These are phyloP conservation scores for Athene noctua DNA, from an alignment of 2,113 vertebrate genomes.

Conservation along the genomic window DNA sequence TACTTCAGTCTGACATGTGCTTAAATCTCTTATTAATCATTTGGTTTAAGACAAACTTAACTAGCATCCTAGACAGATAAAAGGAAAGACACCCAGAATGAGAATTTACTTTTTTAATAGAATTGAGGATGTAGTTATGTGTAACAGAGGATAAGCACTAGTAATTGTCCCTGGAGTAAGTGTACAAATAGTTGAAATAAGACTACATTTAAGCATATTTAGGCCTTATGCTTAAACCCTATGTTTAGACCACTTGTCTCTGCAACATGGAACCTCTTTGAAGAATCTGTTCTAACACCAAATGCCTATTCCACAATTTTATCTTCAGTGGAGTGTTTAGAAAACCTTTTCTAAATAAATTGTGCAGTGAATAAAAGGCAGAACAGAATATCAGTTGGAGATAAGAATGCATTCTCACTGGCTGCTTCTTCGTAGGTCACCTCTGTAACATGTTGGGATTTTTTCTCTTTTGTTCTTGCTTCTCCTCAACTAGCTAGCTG, in stretches of 20 bases:
- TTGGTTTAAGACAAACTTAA: constrained; percentile 3
- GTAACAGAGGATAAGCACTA: not conserved
- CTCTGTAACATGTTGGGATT: not conserved
- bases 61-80: not conserved
- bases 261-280: not conserved
- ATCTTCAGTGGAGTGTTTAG: not conserved
- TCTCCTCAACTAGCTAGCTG: not conserved
- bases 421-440: not conserved
- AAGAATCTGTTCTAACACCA: not conserved
- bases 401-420: not conserved
- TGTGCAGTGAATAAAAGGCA: not conserved
- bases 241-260: not conserved
- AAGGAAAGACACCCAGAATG: not conserved
- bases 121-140: not conserved
- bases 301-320: not conserved
- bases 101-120: not conserved
- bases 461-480: constrained; percentile 27
- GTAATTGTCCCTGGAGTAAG: not conserved
- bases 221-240: not conserved
- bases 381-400: not conserved
- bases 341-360: not conserved
- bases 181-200: not conserved
- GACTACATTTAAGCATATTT: not conserved
- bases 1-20: not conserved
- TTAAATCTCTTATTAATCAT: constrained; percentile 17